Percentiles rank a stretch among this genome's conserved stretches.
Evolutionary conservation across 1,140 invertebrate species (phyloP).

Genomic region (Drosophila littoralis): DNA sequence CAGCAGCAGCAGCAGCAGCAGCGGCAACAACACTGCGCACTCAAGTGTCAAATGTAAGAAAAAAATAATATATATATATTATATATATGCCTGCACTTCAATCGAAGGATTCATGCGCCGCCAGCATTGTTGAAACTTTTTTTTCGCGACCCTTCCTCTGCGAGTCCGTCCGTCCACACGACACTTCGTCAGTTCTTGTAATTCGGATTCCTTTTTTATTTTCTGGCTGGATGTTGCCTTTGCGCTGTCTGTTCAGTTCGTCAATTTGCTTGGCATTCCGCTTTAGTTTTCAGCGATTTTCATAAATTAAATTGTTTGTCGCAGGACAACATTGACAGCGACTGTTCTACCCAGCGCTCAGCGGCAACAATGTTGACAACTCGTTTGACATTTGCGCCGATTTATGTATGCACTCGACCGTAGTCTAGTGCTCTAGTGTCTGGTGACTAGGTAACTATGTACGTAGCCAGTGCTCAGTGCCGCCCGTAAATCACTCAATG

Average conservation of each 20-base stretch:
- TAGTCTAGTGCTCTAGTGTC: conserved; percentile 11
- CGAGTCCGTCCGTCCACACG: conserved; percentile 11
- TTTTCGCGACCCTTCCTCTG: conserved; percentile 42
- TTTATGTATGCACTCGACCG: conserved; percentile 34
- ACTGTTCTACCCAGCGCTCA: conserved; percentile 18
- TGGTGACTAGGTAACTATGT: conserved; percentile 16
- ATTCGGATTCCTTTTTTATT: conserved; percentile 39
- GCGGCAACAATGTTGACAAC: conserved; percentile 38
- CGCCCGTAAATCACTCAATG: conserved; percentile 43
- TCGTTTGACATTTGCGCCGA: conserved; percentile 51
- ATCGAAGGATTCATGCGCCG: conserved; percentile 56
- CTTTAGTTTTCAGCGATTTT: conserved; percentile 72
- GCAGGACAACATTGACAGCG: conserved; percentile 55
- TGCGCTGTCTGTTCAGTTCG: conserved; percentile 53
- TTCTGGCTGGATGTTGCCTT: conserved; percentile 17
- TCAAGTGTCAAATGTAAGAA: conserved; percentile 79
- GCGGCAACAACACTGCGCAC: conserved; percentile 53
- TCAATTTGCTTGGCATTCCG: conserved; percentile 64
- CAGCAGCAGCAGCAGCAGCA: conserved; percentile 46
- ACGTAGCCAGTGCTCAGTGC: conserved; percentile 15
- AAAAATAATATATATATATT: conserved; percentile 46
- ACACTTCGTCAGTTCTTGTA: conserved; percentile 30
- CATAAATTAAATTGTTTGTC: conserved; percentile 83
- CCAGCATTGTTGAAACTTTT: conserved; percentile 32
- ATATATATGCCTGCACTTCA: conserved; percentile 54